phyloP scores from a whole-genome alignment of 2,113 vertebrate species.

The Stercorarius parasiticus region DNA sequence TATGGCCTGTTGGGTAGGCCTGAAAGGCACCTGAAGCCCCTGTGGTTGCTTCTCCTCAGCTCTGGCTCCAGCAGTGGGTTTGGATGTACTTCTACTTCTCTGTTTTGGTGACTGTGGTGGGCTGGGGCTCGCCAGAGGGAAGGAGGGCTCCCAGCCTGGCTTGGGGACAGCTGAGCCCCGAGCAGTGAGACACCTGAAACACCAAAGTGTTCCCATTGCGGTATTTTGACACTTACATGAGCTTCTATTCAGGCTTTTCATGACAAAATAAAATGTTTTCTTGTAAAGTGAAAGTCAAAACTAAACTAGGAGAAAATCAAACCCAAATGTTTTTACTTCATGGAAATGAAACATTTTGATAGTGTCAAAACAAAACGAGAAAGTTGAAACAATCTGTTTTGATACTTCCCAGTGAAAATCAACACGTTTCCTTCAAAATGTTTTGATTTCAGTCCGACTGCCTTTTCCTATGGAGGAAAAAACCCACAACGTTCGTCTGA shows the following conservation, averaged over 20 bases:
- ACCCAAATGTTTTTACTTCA: constrained; percentile 49
- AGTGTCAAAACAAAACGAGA: constrained; percentile 40
- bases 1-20: neutral
- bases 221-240: neutral
- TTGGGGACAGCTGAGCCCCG: neutral
- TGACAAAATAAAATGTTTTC: neutral
- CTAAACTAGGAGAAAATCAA: neutral
- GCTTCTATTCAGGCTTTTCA: neutral
- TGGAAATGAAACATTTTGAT: constrained; percentile 57
- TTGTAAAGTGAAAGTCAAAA: constrained; percentile 2
- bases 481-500: neutral
- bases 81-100: neutral
- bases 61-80: neutral
- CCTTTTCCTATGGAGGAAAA: neutral
- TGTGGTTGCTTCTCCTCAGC: neutral
- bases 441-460: constrained; percentile 39
- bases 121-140: neutral
- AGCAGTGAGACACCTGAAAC: neutral
- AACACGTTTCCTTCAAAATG: constrained; percentile 13
- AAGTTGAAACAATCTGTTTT: constrained; percentile 60
- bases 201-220: neutral
- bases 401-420: constrained; percentile 33
- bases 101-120: neutral
- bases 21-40: neutral
- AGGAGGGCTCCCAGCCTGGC: neutral